Evolutionary conservation across 2,888 invertebrate species (phyloP).

Genomic region (Punctoribates punctum): DNA sequence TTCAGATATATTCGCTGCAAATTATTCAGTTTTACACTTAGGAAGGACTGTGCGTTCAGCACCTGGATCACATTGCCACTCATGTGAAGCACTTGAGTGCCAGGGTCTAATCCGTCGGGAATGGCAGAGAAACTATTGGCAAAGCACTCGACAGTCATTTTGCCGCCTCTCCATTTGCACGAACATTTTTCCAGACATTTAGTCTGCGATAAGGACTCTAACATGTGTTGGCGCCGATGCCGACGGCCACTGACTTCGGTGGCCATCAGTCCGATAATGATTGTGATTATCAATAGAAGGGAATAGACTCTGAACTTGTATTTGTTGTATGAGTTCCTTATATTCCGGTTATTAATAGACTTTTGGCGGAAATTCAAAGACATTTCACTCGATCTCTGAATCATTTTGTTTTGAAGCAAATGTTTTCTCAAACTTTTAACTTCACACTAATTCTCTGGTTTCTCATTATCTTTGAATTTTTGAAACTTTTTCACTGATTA

Average conservation of each 20-base stretch:
- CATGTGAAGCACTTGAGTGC: constrained; percentile 48
- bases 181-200: constrained; percentile 47
- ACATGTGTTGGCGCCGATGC: not conserved
- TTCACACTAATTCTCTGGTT: too few species aligned
- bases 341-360: not conserved
- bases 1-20: constrained; percentile 47
- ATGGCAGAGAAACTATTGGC: constrained; percentile 45
- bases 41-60: constrained; percentile 46
- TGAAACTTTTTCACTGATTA: not conserved
- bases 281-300: not conserved
- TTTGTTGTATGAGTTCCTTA: constrained; percentile 18
- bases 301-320: constrained; percentile 4
- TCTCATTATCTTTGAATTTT: too few species aligned
- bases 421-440: too few species aligned
- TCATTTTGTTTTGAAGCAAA: too few species aligned
- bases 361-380: not conserved
- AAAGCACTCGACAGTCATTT: constrained; percentile 48
- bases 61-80: constrained; percentile 46
- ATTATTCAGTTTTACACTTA: constrained; percentile 45
- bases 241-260: not conserved
- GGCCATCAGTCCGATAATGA: not conserved
- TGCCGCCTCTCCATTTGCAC: constrained; percentile 49
- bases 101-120: constrained; percentile 46
- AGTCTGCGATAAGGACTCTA: constrained; percentile 34
- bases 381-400: too few species aligned